Base-by-base conservation (phyloP, 2,113 vertebrate species). In the Onychostoma macrolepis region DNA sequence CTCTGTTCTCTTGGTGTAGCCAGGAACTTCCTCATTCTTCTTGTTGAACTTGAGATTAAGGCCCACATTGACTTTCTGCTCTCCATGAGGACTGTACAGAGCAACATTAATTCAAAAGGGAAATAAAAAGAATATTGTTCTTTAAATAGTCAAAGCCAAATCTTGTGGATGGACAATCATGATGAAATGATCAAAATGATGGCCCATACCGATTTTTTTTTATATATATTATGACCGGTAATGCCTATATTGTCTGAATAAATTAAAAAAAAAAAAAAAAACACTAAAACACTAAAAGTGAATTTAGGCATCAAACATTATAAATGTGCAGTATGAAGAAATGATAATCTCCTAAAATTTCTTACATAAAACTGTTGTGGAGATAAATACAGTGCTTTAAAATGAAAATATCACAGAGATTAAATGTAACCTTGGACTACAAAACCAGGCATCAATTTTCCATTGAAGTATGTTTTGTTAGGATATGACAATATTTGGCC, bases 11-110 rank as follows among this genome's bases (percentile, higher is more conserved):
- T 98, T 99, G 43, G 98, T 99, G 90, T 99, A 99, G 13, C 98
- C 98, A 78, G 98, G 98, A 75, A 99, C 98, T 92, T 99, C 98
- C 91, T 99, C 98, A 81, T 99, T 99, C 93, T 99, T 99, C 94
- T 99, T 99, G 95, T 97, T 99, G 91, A 99, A 99, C 90, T 99
- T 99, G 65, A 99, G 94, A 92, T 99, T 99, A 85, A 99, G 95
- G 76, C 98, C 98, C 75, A 97, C 96, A 72, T 99, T 99, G 38
- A 95, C 94, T 93, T 94, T 98, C 89, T 99, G 98, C 90, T 99
- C 98, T 89, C 98, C 98, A 89, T 98, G 97, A 58, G 97, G 97
- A 92, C 98, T 99, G 89, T 15, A 75, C 2, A 50, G 93, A 38
- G 48, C 8, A 6, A 53, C 8, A 50, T 26, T 45, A 1, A 48